Conservation (phyloP, 2,113 vertebrate species). For the Catharus bicknelli region DNA sequence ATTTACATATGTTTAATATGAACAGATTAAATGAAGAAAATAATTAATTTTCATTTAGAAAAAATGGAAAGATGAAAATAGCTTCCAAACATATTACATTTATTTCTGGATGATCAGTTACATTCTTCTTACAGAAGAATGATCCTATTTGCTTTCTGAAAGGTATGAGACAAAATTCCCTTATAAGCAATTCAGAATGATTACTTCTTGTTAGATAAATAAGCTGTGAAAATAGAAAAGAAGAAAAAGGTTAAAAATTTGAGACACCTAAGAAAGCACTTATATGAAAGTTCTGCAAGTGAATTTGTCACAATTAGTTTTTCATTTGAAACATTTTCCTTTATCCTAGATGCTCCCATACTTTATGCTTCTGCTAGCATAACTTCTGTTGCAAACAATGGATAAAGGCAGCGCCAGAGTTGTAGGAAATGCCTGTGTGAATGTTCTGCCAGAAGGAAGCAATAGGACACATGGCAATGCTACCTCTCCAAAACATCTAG, state of each 20-base stretch:
- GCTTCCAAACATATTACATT: background rate
- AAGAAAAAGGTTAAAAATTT: background rate
- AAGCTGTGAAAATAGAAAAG: conserved; percentile 1
- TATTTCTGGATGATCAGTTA: background rate
- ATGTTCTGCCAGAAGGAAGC: background rate
- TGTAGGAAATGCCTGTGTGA: background rate
- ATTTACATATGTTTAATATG: background rate
- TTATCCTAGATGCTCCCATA: background rate
- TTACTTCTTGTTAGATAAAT: background rate
- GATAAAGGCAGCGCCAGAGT: background rate
- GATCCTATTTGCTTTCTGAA: background rate
- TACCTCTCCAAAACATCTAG: background rate
- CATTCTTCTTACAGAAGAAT: background rate
- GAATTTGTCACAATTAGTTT: background rate
- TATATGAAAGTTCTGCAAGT: background rate
- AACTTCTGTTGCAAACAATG: background rate
- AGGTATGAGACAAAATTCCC: background rate
- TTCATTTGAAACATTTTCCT: background rate
- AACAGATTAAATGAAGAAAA: background rate
- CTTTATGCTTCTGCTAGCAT: background rate
- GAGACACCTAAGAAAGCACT: background rate
- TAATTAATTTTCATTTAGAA: background rate
- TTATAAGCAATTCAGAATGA: background rate
- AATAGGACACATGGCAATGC: background rate
- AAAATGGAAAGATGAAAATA: background rate